Conservation (phyloP, 2,888 invertebrate genomes). For the Lasioglossum pauxillum region DNA sequence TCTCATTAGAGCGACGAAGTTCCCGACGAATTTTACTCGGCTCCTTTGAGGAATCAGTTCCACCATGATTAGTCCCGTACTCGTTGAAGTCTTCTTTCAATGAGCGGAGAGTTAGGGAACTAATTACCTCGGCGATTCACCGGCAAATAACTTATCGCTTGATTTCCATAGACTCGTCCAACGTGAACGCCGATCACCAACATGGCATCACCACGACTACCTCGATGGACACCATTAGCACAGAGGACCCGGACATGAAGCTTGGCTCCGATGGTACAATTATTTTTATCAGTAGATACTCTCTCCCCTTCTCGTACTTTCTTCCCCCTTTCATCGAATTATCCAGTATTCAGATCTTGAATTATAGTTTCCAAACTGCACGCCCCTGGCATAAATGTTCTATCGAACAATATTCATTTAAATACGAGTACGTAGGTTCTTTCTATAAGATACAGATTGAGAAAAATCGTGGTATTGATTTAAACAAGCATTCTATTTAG, state of each 20-base stretch:
- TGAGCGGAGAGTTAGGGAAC: neutral
- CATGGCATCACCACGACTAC: conserved; percentile 68
- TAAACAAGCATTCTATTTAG: neutral
- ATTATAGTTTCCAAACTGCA: neutral
- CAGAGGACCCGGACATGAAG: conserved; percentile 68
- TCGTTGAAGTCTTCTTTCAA: conserved; percentile 30
- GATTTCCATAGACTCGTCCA: conserved; percentile 63
- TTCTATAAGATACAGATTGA: neutral
- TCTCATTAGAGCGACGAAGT: conserved; percentile 36
- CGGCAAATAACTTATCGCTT: conserved; percentile 24
- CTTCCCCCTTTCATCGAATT: neutral
- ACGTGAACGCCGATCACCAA: conserved; percentile 67
- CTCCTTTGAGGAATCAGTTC: conserved; percentile 46
- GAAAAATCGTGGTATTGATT: neutral
- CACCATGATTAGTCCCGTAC: conserved; percentile 15
- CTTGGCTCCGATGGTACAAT: conserved; percentile 67
- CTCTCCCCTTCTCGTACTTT: neutral
- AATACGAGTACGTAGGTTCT: neutral
- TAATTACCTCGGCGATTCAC: conserved; percentile 32
- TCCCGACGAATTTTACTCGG: conserved; percentile 23
- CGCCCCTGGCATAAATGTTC: neutral
- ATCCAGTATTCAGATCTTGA: neutral
- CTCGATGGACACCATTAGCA: conserved; percentile 72
- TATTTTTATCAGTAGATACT: neutral
- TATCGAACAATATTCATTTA: neutral